Conservation (phyloP, 2,888 invertebrate species). For the Lypha dubia region DNA sequence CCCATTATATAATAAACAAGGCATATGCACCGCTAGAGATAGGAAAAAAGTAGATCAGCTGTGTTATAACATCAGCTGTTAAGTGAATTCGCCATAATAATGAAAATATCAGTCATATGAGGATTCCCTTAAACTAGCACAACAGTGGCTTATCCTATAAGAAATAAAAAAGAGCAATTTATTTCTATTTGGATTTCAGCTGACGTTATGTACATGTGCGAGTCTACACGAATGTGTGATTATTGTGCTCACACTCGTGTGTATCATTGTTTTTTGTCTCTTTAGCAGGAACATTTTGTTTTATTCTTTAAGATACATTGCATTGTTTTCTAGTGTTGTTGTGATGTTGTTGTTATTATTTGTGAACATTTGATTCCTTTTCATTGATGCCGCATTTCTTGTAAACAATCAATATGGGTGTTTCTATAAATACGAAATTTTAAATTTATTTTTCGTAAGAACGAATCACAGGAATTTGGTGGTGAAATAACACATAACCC, state of each 20-base stretch:
- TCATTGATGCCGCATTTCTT: slow-evolving; percentile 58
- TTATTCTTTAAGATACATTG: slow-evolving; percentile 60
- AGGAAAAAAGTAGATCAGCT: no score
- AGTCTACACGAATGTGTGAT: slow-evolving; percentile 38
- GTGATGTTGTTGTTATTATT: slow-evolving; percentile 37
- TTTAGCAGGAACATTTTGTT: slow-evolving; percentile 44
- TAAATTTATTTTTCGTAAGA: background rate
- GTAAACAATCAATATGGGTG: slow-evolving; percentile 49
- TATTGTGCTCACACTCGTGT: slow-evolving; percentile 16
- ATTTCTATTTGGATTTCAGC: no score
- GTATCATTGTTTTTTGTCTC: slow-evolving; percentile 50
- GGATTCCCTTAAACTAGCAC: no score
- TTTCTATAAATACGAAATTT: slow-evolving; percentile 2
- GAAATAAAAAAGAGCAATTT: no score
- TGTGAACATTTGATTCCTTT: slow-evolving; percentile 61
- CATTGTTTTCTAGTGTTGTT: slow-evolving; percentile 37
- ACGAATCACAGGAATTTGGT: no score
- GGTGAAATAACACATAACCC: no score
- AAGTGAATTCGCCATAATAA: no score
- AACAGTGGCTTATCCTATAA: no score
- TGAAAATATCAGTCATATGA: no score
- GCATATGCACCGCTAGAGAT: no score
- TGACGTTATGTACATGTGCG: background rate
- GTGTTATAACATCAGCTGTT: no score
- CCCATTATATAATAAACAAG: no score